Percentiles rank a stretch among this genome's conserved stretches.
Evolutionary conservation across 23 tunicate genomes (phyloP).

Genomic region (Styela plicata): DNA sequence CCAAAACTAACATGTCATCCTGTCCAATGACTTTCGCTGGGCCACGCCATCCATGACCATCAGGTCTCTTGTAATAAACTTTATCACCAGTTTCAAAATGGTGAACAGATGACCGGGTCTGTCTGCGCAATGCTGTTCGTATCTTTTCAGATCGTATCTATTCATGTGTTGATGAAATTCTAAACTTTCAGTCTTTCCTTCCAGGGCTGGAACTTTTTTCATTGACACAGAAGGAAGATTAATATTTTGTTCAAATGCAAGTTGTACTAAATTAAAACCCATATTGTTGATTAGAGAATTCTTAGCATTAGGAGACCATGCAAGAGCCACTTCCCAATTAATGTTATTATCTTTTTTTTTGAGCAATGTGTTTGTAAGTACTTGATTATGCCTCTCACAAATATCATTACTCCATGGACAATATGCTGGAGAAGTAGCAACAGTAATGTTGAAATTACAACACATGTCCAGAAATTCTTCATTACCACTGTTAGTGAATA

Average conservation of each 20-base stretch:
- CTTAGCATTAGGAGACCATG: conserved; percentile 27
- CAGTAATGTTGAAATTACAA: conserved; percentile 5
- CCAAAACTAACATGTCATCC: too few species aligned
- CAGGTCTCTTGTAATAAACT: too few species aligned
- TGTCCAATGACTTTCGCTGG: too few species aligned
- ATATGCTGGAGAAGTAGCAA: conserved; percentile 18
- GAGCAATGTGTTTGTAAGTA: not conserved
- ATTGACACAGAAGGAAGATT: not conserved
- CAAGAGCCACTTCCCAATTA: conserved; percentile 12
- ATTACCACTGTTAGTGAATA: conserved; percentile 19
- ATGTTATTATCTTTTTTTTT: not conserved
- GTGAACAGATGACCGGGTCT: too few species aligned
- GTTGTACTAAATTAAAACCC: conserved; percentile 21
- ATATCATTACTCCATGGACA: conserved; percentile 35
- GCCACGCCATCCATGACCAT: too few species aligned
- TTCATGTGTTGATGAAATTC: not conserved
- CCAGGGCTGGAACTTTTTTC: conserved; percentile 10
- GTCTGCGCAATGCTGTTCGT: too few species aligned
- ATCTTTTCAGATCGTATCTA: too few species aligned
- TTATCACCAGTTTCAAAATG: too few species aligned
- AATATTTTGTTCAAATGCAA: conserved; percentile 16
- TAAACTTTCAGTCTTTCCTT: conserved; percentile 6
- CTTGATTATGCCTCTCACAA: conserved; percentile 28
- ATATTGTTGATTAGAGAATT: conserved; percentile 6
- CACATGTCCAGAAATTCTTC: conserved; percentile 35